A percentile compares a stretch with the other conserved stretches of the same genome.
These are phyloP conservation scores for Nibea coibor DNA, from an alignment of 2,113 vertebrate species.

Conservation along the genomic window DNA sequence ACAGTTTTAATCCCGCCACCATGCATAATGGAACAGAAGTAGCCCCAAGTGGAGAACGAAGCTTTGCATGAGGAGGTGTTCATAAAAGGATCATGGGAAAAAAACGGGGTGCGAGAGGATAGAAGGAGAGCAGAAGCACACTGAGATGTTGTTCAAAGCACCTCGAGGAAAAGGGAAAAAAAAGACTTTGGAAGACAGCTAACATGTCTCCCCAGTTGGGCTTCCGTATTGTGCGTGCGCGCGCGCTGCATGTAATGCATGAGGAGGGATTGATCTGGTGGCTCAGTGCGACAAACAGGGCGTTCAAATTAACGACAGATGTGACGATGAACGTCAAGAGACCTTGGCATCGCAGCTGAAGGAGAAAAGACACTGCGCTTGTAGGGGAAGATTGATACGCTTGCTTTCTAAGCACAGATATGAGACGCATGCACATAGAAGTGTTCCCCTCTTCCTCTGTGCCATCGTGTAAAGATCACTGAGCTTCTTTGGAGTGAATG, in stretches of 20 bases:
- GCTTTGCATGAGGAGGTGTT: conserved; percentile 77
- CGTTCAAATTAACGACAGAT: conserved; percentile 62
- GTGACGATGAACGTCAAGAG: conserved; percentile 34
- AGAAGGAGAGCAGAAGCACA: conserved; percentile 57
- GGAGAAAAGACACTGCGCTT: conserved; percentile 42
- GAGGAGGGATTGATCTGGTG: conserved; percentile 51
- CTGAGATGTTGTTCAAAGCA: conserved; percentile 73
- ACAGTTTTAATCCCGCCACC: conserved; percentile 83
- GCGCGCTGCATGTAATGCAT: conserved; percentile 37
- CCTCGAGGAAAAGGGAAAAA: conserved; percentile 56
- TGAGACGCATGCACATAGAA: conserved; percentile 17
- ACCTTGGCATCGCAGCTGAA: conserved; percentile 59
- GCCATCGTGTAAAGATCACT: conserved; percentile 18
- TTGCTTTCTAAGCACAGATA: conserved; percentile 48
- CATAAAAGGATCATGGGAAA: conserved; percentile 75
- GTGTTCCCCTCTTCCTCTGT: conserved; percentile 14
- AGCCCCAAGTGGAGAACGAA: conserved; percentile 80
- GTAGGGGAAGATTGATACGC: conserved; percentile 34
- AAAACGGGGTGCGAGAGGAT: conserved; percentile 52
- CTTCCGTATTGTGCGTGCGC: conserved; percentile 18
- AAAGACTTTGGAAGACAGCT: conserved; percentile 64
- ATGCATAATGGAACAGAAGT: conserved; percentile 85
- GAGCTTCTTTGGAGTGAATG: not conserved
- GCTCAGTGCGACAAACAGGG: conserved; percentile 64
- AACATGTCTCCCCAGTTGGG: conserved; percentile 53